A percentile compares a stretch with the other conserved stretches of the same genome.
Conservation (phyloP, 2,113 vertebrate genomes). For the Hucho hucho region DNA sequence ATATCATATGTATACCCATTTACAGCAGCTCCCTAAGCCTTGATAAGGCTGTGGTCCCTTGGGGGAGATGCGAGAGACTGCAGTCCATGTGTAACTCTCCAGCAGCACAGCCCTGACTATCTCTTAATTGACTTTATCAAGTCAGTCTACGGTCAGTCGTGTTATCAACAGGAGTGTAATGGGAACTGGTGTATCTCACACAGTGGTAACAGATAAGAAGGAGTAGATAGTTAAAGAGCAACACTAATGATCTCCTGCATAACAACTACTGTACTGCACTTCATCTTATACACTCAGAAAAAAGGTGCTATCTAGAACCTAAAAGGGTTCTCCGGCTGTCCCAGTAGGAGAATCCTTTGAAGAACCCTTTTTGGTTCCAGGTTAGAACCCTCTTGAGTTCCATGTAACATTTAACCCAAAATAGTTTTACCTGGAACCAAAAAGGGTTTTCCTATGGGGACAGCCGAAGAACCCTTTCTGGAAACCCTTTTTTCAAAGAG, state of each 20-base stretch:
- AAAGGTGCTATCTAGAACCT: too few species aligned
- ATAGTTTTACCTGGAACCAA: too few species aligned
- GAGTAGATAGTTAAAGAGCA: constrained; percentile 7
- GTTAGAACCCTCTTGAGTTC: too few species aligned
- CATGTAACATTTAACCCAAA: too few species aligned
- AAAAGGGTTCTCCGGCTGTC: too few species aligned
- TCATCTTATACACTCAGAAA: neutral
- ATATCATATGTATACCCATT: neutral
- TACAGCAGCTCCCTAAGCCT: neutral
- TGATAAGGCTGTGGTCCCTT: constrained; percentile 1
- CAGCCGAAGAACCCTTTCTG: too few species aligned
- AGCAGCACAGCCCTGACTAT: constrained; percentile 14
- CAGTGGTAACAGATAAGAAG: constrained; percentile 20
- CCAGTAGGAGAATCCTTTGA: too few species aligned
- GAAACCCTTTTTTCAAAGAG: too few species aligned
- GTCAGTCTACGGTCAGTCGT: constrained; percentile 13
- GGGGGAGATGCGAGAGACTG: neutral
- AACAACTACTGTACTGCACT: neutral
- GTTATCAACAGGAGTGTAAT: constrained; percentile 15
- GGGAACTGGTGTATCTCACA: constrained; percentile 13
- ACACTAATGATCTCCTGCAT: constrained; percentile 3
- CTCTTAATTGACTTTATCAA: constrained; percentile 38
- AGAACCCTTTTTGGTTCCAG: too few species aligned
- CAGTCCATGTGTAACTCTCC: neutral
- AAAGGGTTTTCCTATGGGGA: too few species aligned